phyloP scores from a whole-genome alignment of 2,888 invertebrate genomes.

The Trachelus troglodyta region DNA sequence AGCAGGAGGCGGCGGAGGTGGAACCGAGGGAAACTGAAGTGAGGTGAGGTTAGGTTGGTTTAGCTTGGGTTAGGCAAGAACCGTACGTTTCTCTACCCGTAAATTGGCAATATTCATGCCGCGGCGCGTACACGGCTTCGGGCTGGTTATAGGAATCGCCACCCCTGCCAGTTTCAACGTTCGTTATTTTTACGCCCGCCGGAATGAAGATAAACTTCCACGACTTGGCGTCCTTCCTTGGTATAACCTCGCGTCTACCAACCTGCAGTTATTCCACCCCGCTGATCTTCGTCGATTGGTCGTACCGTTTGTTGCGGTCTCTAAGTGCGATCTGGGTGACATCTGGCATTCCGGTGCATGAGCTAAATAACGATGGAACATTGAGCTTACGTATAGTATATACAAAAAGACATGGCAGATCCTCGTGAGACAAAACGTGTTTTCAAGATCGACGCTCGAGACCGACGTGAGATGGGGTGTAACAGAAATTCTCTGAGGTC shows the following conservation, averaged over 20 bases:
- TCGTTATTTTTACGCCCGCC: slow-evolving; percentile 43
- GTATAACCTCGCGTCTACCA: not conserved
- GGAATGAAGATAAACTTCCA: slow-evolving; percentile 34
- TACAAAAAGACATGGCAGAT: not conserved
- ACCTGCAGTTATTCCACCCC: not conserved
- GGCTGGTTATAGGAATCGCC: slow-evolving; percentile 20
- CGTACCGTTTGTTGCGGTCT: not conserved
- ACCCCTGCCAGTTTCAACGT: slow-evolving; percentile 8
- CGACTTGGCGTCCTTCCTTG: slow-evolving; percentile 23
- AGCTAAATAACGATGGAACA: not conserved
- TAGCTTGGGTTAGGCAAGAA: slow-evolving; percentile 45
- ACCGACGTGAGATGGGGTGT: not conserved
- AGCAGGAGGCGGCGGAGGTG: slow-evolving; percentile 17
- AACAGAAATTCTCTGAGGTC: not conserved
- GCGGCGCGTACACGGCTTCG: slow-evolving; percentile 24
- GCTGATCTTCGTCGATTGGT: not conserved
- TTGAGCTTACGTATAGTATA: not conserved
- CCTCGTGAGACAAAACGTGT: not conserved
- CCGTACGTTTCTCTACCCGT: slow-evolving; percentile 53
- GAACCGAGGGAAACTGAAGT: slow-evolving; percentile 10
- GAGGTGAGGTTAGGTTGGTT: not conserved
- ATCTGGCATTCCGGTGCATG: not conserved
- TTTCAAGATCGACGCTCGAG: not conserved
- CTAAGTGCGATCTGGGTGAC: not conserved
- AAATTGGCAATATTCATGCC: slow-evolving; percentile 58